phyloP scores from a whole-genome alignment of 1,140 invertebrate genomes.

The Scaptomyza hsui region DNA sequence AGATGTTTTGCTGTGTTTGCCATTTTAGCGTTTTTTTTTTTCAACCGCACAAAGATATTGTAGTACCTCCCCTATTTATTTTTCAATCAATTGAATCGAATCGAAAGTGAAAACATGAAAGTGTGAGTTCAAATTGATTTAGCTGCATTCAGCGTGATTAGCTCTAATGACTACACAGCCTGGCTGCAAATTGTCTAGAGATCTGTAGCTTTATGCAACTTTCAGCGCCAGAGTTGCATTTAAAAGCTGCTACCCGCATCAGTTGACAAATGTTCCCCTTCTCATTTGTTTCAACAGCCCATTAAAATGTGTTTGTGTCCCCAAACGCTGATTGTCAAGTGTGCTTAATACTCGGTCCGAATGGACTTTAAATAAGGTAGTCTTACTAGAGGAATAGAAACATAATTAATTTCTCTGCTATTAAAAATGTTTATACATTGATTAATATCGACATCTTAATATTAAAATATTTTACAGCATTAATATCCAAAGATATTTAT shows the following conservation, averaged over 20 bases:
- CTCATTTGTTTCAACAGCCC: slow-evolving; percentile 53
- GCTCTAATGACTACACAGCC: slow-evolving; percentile 52
- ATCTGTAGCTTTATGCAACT: slow-evolving; percentile 56
- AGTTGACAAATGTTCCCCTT: slow-evolving; percentile 52
- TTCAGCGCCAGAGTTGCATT: slow-evolving; percentile 9
- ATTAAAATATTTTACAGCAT: too few relatives aligned
- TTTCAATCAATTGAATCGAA: slow-evolving; percentile 65
- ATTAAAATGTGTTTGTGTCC: slow-evolving; percentile 33
- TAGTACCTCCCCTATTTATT: slow-evolving; percentile 48
- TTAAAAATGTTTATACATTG: too few relatives aligned
- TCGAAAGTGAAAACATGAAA: slow-evolving; percentile 77
- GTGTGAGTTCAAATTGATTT: slow-evolving; percentile 75
- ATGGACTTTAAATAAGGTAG: too few relatives aligned
- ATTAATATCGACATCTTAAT: too few relatives aligned
- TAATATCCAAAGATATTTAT: too few relatives aligned
- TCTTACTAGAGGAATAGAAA: too few relatives aligned
- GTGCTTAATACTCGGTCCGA: background rate
- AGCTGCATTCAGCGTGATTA: slow-evolving; percentile 66
- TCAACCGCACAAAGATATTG: slow-evolving; percentile 6
- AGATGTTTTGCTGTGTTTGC: slow-evolving; percentile 45
- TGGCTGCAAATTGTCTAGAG: slow-evolving; percentile 13
- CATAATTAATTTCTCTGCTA: too few relatives aligned
- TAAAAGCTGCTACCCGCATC: slow-evolving; percentile 18
- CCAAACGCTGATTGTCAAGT: background rate
- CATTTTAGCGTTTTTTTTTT: slow-evolving; percentile 45